A percentile compares a stretch with the other conserved stretches of the same genome.
Evolutionary conservation across 2,888 invertebrate genomes (phyloP).

Genomic region (Hetaerina titia): DNA sequence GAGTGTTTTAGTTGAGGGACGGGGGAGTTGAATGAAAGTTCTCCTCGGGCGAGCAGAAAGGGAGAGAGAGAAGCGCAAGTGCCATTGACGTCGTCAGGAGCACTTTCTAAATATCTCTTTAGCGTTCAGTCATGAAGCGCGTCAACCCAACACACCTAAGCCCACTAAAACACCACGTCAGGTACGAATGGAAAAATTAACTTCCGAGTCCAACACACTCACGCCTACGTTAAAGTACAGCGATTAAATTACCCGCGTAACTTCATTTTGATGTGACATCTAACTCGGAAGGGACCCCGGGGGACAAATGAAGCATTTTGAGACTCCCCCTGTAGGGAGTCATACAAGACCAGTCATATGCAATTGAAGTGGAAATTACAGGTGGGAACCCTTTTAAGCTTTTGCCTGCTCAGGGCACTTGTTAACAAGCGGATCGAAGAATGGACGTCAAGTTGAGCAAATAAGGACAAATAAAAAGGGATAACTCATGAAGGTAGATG

Average conservation of each 20-base stretch:
- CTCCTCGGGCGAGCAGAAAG: not conserved
- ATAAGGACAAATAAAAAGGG: no score
- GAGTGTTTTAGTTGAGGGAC: not conserved
- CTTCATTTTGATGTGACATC: not conserved
- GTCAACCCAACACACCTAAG: not conserved
- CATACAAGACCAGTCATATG: no score
- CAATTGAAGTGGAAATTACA: no score
- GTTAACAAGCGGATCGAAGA: no score
- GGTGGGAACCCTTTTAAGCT: no score
- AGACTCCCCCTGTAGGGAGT: no score
- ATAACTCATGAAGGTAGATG: no score
- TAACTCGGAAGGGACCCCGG: no score
- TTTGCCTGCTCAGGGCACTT: no score
- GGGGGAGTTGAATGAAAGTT: not conserved
- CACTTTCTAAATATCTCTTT: not conserved
- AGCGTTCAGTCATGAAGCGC: not conserved
- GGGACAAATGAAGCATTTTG: no score
- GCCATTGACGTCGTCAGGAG: not conserved
- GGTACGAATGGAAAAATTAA: not conserved
- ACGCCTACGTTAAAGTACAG: not conserved
- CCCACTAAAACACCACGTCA: not conserved
- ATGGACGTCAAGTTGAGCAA: no score
- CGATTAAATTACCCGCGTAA: not conserved
- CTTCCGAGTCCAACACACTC: not conserved
- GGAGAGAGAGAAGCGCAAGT: not conserved